Evolutionary conservation across 1,140 invertebrate genomes (phyloP).

Genomic region (Bradysia coprophila): DNA sequence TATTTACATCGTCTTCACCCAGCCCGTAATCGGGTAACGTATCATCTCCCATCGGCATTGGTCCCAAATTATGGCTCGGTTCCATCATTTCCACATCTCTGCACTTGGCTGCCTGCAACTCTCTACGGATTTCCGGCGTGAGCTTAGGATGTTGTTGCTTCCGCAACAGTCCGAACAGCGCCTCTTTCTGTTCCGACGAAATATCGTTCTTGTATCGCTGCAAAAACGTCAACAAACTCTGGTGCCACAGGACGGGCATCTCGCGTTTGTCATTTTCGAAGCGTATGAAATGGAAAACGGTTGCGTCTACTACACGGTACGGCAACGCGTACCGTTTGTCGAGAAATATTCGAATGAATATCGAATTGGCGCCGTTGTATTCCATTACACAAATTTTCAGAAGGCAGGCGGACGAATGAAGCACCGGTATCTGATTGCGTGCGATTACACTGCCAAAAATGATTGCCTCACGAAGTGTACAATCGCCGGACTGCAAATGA

Average conservation of each 20-base stretch:
- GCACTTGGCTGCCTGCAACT: slow-evolving; percentile 64
- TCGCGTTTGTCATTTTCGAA: slow-evolving; percentile 67
- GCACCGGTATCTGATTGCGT: slow-evolving; percentile 82
- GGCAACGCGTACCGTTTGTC: slow-evolving; percentile 98
- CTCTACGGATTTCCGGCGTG: slow-evolving; percentile 67
- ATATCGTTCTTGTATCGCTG: slow-evolving; percentile 93
- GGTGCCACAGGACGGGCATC: slow-evolving; percentile 94
- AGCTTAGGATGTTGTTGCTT: slow-evolving; percentile 66
- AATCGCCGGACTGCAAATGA: slow-evolving; percentile 69
- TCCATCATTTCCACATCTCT: slow-evolving; percentile 48
- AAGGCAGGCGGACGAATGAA: slow-evolving; percentile 92
- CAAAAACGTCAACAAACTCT: slow-evolving; percentile 81
- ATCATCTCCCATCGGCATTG: slow-evolving; percentile 5
- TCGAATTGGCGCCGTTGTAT: slow-evolving; percentile 92
- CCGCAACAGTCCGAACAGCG: slow-evolving; percentile 56
- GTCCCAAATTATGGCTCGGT: slow-evolving; percentile 8
- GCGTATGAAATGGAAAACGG: slow-evolving; percentile 88
- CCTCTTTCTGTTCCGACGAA: slow-evolving; percentile 79
- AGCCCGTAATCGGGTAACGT: not conserved
- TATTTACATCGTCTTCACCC: not conserved
- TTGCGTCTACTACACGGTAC: slow-evolving; percentile 84
- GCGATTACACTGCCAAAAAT: slow-evolving; percentile 85
- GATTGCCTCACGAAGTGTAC: slow-evolving; percentile 86
- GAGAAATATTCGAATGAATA: slow-evolving; percentile 85
- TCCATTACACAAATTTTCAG: slow-evolving; percentile 95